These are phyloP conservation scores for Pseudomyrmex gracilis DNA, from an alignment of 1,140 invertebrate genomes.

Conservation along the genomic window DNA sequence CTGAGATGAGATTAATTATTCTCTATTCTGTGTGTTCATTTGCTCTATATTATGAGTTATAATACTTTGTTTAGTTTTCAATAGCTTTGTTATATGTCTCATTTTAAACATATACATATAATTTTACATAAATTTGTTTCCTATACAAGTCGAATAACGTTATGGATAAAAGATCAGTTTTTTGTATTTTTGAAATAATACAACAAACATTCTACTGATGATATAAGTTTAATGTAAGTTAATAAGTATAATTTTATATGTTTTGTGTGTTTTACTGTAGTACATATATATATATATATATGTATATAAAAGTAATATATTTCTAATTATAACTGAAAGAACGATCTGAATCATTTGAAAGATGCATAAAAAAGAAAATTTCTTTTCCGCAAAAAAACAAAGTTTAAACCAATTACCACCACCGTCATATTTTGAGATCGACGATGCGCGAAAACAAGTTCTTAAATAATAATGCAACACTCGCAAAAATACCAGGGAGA, in stretches of 20 bases:
- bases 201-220: too few species aligned
- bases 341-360: neutral
- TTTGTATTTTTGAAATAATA: too few species aligned
- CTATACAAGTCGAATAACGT: too few species aligned
- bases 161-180: too few species aligned
- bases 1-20: neutral
- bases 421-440: neutral
- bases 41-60: neutral
- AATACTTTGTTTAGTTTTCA: neutral
- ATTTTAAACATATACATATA: too few species aligned
- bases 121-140: too few species aligned
- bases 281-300: too few species aligned
- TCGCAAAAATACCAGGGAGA: slow-evolving; percentile 21
- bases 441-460: neutral
- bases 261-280: too few species aligned
- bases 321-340: too few species aligned
- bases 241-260: too few species aligned
- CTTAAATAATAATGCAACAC: neutral
- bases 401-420: neutral
- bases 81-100: neutral
- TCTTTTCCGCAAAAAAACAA: neutral
- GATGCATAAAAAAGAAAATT: neutral
- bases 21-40: neutral
- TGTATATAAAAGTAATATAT: too few species aligned
- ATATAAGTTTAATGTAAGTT: too few species aligned